phyloP scores from a whole-genome alignment of 2,888 invertebrate genomes.

The Sminthurides aquaticus region DNA sequence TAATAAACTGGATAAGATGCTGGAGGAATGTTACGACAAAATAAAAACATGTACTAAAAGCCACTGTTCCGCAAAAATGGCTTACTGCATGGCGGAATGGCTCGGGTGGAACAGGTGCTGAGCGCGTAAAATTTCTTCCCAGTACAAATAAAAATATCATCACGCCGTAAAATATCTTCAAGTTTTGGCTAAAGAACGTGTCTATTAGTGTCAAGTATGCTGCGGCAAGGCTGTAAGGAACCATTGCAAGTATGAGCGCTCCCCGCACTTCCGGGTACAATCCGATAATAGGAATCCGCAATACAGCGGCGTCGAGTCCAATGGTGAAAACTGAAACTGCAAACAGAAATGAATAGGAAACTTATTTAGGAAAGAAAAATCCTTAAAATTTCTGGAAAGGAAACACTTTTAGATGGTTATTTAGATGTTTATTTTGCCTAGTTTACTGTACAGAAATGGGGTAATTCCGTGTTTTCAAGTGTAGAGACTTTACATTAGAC shows the following conservation, averaged over 20 bases:
- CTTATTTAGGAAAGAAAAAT: too few relatives aligned
- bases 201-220: not conserved
- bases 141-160: not conserved
- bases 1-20: not conserved
- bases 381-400: too few relatives aligned
- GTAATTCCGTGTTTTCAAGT: too few relatives aligned
- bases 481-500: too few relatives aligned
- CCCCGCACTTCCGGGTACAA: not conserved
- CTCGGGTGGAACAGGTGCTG: not conserved
- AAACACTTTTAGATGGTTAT: too few relatives aligned
- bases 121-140: not conserved
- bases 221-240: not conserved
- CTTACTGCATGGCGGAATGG: not conserved
- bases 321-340: not conserved
- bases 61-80: not conserved
- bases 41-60: not conserved
- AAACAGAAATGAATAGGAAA: too few relatives aligned
- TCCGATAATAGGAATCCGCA: not conserved
- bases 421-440: too few relatives aligned
- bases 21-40: not conserved
- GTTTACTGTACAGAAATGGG: too few relatives aligned
- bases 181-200: not conserved
- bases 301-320: not conserved
- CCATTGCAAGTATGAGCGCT: not conserved
- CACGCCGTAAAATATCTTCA: not conserved